These are phyloP conservation scores for Mormyrus proboscirostris DNA, from an alignment of 2,797 vertebrate species.

Conservation along the genomic window DNA sequence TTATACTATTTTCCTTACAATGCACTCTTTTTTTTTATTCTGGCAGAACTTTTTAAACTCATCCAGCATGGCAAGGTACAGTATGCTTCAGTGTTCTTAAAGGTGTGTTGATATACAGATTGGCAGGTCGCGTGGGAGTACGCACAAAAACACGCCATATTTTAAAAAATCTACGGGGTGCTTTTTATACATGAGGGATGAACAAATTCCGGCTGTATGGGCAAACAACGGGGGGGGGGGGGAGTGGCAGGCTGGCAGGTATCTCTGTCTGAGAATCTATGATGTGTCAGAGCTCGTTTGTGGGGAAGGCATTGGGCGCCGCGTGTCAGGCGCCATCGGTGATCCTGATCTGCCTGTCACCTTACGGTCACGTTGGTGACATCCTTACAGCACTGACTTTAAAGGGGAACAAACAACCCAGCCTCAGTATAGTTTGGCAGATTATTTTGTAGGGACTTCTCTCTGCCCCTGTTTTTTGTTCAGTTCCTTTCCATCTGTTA, in stretches of 20 bases:
- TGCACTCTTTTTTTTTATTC: background rate
- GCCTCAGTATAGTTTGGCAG: background rate
- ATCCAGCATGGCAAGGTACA: background rate
- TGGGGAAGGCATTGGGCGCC: background rate
- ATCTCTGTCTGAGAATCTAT: background rate
- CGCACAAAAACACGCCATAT: background rate
- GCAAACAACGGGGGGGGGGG: background rate
- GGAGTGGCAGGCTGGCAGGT: background rate
- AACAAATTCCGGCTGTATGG: background rate
- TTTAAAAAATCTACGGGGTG: background rate
- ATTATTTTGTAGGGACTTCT: background rate
- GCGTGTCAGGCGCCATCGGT: background rate
- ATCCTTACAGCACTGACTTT: background rate
- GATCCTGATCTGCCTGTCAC: constrained; percentile 5
- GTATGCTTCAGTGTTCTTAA: background rate
- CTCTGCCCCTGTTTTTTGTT: background rate
- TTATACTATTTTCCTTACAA: background rate
- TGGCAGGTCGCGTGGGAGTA: background rate
- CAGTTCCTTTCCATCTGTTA: background rate
- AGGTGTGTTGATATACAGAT: background rate
- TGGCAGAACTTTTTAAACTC: background rate
- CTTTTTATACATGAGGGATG: background rate
- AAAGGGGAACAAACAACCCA: background rate
- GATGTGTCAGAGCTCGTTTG: background rate
- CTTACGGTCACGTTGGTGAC: background rate